These are phyloP conservation scores for Eulemur rubriventer DNA, from an alignment of 2,797 vertebrate species.

Conservation along the genomic window DNA sequence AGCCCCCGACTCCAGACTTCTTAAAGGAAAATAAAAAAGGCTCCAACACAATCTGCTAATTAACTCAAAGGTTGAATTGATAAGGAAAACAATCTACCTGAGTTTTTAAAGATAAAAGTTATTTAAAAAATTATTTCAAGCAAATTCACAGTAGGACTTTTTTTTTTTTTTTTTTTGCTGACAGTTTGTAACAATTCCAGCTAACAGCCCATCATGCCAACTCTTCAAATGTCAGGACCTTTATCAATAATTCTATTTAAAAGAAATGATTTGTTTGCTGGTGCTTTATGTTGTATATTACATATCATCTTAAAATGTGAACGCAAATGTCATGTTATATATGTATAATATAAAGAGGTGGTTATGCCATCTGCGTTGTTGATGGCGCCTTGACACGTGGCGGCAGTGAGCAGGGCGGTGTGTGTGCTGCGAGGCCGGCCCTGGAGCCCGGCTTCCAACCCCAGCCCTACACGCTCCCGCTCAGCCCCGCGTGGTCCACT, in stretches of 20 bases:
- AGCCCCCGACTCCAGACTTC: background rate
- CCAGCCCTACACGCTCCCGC: background rate
- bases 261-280: background rate
- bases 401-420: background rate
- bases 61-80: background rate
- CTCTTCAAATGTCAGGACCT: background rate
- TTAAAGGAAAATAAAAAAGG: conserved; percentile 29
- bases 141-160: background rate
- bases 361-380: background rate
- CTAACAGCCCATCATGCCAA: background rate
- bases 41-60: background rate
- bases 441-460: background rate
- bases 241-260: background rate
- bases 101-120: conserved; percentile 27
- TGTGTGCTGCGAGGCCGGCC: background rate
- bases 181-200: background rate
- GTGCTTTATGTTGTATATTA: background rate
- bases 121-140: background rate
- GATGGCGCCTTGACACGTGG: background rate
- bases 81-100: background rate
- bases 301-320: background rate
- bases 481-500: background rate
- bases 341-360: background rate
- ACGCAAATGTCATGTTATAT: background rate
- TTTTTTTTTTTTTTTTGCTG: background rate